Conservation (phyloP, 2,113 vertebrate genomes). For the Psephotus haematonotus region DNA sequence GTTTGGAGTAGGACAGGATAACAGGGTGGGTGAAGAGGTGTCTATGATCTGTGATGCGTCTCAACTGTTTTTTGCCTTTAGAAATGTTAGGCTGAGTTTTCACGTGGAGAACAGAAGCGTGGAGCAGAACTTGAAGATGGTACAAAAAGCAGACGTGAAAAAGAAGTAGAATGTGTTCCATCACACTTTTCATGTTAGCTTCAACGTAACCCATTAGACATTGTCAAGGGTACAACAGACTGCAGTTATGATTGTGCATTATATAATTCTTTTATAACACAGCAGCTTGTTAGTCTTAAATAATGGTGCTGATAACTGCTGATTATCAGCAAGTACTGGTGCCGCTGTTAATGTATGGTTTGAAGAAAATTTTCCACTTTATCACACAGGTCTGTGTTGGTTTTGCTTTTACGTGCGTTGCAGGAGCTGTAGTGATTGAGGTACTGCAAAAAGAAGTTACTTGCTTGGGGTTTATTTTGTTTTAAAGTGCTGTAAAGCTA, state of each 20-base stretch:
- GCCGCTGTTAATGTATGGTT: not conserved
- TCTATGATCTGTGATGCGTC: not conserved
- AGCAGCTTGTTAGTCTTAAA: not conserved
- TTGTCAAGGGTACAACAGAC: rapidly evolving
- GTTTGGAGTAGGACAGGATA: not conserved
- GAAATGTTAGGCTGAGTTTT: rapidly evolving
- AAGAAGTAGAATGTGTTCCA: not conserved
- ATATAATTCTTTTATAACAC: not conserved
- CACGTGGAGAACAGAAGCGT: rapidly evolving
- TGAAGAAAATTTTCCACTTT: not conserved
- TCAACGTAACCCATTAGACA: rapidly evolving
- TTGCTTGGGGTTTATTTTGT: too few relatives aligned
- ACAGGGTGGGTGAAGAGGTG: not conserved
- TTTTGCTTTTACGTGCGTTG: not conserved
- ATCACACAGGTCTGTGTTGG: not conserved
- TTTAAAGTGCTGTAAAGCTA: not conserved
- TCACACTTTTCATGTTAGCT: rapidly evolving
- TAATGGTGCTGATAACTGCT: not conserved
- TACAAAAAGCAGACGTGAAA: not conserved
- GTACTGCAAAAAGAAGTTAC: not conserved
- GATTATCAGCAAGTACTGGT: not conserved
- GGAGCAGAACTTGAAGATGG: not conserved
- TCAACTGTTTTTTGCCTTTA: not conserved
- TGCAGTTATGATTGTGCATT: rapidly evolving
- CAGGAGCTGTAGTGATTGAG: not conserved